phyloP scores from a whole-genome alignment of 2,888 invertebrate species.

The Orthonychiurus folsomi region DNA sequence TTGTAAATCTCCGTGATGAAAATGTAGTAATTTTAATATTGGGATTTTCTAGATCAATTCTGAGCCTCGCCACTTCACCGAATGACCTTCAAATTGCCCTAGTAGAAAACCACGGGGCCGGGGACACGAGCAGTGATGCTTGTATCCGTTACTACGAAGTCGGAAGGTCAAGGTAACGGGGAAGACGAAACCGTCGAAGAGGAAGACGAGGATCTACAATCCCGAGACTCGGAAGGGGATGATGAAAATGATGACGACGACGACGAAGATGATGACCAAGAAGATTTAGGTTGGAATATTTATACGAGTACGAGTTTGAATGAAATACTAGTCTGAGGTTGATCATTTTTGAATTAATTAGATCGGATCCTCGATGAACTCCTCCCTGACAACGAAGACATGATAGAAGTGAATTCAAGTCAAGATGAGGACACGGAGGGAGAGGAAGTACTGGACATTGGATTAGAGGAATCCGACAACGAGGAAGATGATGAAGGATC shows the following conservation, averaged over 20 bases:
- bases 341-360: conserved; percentile 1
- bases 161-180: conserved; percentile 71
- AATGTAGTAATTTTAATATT: conserved; percentile 12
- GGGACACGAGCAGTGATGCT: conserved; percentile 76
- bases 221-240: conserved; percentile 53
- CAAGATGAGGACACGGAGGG: conserved; percentile 3
- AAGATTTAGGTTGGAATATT: conserved; percentile 43
- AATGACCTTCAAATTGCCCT: conserved; percentile 61
- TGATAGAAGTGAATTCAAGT: neutral
- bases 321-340: neutral
- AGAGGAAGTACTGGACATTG: neutral
- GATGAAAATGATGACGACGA: conserved; percentile 48
- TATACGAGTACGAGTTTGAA: too few species aligned
- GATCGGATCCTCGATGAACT: conserved; percentile 23
- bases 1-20: conserved; percentile 8
- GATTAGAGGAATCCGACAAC: neutral
- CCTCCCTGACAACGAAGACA: conserved; percentile 15
- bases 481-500: neutral
- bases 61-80: conserved; percentile 26
- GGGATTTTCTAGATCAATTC: conserved; percentile 51
- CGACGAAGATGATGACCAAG: conserved; percentile 48
- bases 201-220: conserved; percentile 27
- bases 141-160: conserved; percentile 87
- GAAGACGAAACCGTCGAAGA: conserved; percentile 46
- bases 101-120: conserved; percentile 67